These are phyloP conservation scores for Coremacera marginata DNA, from an alignment of 2,888 invertebrate species.

Conservation along the genomic window DNA sequence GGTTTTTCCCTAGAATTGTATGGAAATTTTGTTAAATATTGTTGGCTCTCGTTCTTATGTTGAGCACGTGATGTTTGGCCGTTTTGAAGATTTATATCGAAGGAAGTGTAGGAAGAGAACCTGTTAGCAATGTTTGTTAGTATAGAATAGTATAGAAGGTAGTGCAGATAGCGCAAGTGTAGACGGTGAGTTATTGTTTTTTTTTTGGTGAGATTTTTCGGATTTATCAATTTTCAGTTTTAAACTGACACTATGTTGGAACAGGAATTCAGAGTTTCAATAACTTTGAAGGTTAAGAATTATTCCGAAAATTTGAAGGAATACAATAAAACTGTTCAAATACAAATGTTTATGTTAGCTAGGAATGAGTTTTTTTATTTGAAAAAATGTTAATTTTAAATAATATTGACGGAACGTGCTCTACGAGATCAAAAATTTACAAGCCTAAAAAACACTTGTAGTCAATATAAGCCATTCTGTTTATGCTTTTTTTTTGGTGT, in stretches of 20 bases:
- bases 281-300: no score
- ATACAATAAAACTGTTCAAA: no score
- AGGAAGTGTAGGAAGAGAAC: neutral
- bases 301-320: no score
- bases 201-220: neutral
- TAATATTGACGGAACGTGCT: neutral
- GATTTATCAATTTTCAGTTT: neutral
- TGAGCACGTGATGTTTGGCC: conserved; percentile 42
- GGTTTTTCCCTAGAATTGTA: conserved; percentile 54
- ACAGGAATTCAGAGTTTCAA: no score
- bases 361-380: no score
- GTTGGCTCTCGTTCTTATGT: conserved; percentile 31
- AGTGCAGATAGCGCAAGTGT: neutral
- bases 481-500: no score
- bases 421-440: neutral
- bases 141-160: no score
- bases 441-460: neutral
- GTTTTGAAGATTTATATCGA: conserved; percentile 33
- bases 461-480: no score
- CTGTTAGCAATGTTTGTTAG: neutral
- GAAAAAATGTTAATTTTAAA: neutral
- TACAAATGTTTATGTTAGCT: no score
- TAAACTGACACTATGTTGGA: neutral
- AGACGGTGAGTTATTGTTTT: neutral
- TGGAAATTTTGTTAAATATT: conserved; percentile 22